Base-by-base conservation (phyloP, 1,140 invertebrate genomes). In the Drosophila equinoxialis region DNA sequence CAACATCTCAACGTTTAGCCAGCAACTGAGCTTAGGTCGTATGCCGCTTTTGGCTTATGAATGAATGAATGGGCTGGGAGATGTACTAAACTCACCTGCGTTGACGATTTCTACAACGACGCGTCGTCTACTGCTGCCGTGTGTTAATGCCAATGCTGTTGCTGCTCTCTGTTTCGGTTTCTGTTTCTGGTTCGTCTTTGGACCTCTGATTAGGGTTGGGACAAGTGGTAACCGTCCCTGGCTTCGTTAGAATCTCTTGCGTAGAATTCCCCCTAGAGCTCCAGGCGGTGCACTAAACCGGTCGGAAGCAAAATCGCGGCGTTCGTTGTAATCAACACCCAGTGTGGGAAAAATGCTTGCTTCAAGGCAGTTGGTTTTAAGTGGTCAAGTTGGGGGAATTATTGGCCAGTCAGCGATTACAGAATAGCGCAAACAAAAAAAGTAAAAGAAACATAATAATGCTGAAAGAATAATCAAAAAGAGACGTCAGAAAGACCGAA, bases 311-410 rank as follows among this genome's bases (percentile, higher is more conserved):
- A 37, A 14, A 7, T 30, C 37, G 60, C 79, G 37, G 60, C 71
- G 74, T 37, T 61, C 68, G 66, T 67, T 68, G 65, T 78, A 82
- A 83, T 82, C 80, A 81, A 54, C 59, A 42, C 23, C 26, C 63
- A 71, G 66, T 83, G 76, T 82, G 80, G 80, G 80, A 82, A 82
- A 83, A 76, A 79, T 64, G 58, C 30, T 45, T 41, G 76, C 68
- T 72, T 79, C 80, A 82, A 82, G 80, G 80, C 77, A 83, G 79
- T 75, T 75, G 72, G 42, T 76, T 35, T 64, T 78, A 81, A 78
- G 70, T 81, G 57, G 79, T 60, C 48, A 55, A 65, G 59, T 54
- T 39, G 74, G 65, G 75, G 33, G 75, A 79, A 76, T 83, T 79
- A 74, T 77, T 64, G 67, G 51, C 57, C 57, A 58, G 42, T 42